phyloP scores from a whole-genome alignment of 2,113 vertebrate genomes.

The Trematocara unimaculatum region DNA sequence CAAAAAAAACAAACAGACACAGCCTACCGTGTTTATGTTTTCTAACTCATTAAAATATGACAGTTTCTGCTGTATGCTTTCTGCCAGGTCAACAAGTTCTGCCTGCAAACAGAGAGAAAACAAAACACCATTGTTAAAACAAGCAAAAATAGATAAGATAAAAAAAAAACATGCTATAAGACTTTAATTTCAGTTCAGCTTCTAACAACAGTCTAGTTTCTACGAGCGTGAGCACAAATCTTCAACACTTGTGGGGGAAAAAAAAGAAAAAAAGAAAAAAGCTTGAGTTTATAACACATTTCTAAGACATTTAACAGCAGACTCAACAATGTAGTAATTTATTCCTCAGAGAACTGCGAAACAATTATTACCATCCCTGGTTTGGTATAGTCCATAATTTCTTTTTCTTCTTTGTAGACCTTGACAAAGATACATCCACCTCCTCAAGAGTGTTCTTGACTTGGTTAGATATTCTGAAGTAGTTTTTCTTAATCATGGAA shows the following conservation, averaged over 20 bases:
- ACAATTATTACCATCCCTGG: neutral
- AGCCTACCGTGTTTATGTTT: conserved; percentile 89
- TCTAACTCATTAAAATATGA: conserved; percentile 98
- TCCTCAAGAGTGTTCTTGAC: neutral
- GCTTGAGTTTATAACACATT: neutral
- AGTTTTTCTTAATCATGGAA: neutral
- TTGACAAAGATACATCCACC: neutral
- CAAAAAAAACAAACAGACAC: neutral
- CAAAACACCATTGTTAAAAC: neutral
- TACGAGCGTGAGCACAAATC: neutral
- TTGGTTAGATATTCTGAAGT: neutral
- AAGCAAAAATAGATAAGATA: neutral
- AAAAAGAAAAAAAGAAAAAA: neutral
- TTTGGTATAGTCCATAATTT: neutral
- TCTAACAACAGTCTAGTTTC: neutral
- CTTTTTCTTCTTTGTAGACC: neutral
- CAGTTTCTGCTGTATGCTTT: conserved; percentile 96
- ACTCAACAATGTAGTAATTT: neutral
- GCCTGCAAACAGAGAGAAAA: conserved; percentile 73
- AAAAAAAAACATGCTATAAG: neutral
- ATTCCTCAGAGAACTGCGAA: neutral
- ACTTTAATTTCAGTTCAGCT: neutral
- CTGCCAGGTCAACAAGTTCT: conserved; percentile 90
- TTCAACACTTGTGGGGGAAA: fast-evolving
- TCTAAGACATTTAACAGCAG: neutral